Conservation (phyloP, 2,113 vertebrate genomes). For the Cyanistes caeruleus region DNA sequence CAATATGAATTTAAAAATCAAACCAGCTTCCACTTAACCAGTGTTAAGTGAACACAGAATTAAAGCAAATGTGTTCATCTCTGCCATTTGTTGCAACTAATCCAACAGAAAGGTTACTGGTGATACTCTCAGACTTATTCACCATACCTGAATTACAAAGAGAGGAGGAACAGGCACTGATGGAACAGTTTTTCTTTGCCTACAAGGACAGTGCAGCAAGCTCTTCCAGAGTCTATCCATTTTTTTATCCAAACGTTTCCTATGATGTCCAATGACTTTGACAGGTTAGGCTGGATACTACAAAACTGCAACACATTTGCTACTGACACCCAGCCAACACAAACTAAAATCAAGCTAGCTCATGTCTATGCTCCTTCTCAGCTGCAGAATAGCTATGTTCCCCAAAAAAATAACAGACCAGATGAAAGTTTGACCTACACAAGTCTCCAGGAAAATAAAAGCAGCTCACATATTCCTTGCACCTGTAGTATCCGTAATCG, state of each 20-base stretch:
- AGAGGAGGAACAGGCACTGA: background rate
- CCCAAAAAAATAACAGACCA: background rate
- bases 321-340: background rate
- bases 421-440: background rate
- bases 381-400: background rate
- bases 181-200: background rate
- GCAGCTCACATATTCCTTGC: background rate
- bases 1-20: background rate
- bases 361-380: background rate
- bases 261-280: background rate
- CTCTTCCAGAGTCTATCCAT: background rate
- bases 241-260: background rate
- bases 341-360: background rate
- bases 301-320: fast-evolving
- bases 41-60: background rate
- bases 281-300: background rate
- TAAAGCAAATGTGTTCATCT: background rate
- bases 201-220: background rate
- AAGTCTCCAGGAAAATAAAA: background rate
- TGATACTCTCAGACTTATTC: background rate
- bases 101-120: background rate
- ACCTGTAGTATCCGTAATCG: background rate
- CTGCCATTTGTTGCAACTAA: background rate
- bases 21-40: background rate
- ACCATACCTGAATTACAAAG: background rate